phyloP scores from a whole-genome alignment of 2,888 invertebrate species.

The Tupiocoris notatus region DNA sequence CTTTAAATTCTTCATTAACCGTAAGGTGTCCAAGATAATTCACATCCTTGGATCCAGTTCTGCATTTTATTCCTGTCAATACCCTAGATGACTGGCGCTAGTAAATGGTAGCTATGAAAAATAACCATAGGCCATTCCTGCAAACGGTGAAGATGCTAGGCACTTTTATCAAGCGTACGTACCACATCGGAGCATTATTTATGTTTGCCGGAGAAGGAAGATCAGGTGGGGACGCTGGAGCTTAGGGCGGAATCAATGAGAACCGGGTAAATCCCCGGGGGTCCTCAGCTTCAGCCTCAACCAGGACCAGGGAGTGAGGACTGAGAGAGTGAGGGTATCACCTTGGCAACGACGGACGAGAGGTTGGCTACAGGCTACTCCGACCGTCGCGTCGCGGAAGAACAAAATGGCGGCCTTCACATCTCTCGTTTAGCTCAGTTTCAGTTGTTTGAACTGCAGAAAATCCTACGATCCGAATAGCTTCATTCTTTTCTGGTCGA shows the following conservation, averaged over 20 bases:
- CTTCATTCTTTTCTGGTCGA: too few relatives aligned
- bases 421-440: neutral
- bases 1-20: too few relatives aligned
- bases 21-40: too few relatives aligned
- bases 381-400: neutral
- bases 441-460: neutral
- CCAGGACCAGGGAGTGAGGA: neutral
- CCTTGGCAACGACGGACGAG: constrained; percentile 6
- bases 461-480: neutral
- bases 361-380: constrained; percentile 1
- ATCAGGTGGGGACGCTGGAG: neutral
- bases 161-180: neutral
- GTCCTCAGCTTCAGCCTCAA: neutral
- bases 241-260: neutral
- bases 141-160: neutral
- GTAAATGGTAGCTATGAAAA: too few relatives aligned
- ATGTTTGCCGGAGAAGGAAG: neutral
- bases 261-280: constrained; percentile 20
- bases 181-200: neutral
- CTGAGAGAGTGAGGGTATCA: constrained; percentile 29
- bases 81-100: too few relatives aligned
- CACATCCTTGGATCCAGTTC: too few relatives aligned
- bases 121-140: too few relatives aligned
- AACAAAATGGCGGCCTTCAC: constrained; percentile 13
- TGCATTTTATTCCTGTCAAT: too few relatives aligned